phyloP scores from a whole-genome alignment of 2,797 vertebrate species.

The Aplochiton taeniatus region DNA sequence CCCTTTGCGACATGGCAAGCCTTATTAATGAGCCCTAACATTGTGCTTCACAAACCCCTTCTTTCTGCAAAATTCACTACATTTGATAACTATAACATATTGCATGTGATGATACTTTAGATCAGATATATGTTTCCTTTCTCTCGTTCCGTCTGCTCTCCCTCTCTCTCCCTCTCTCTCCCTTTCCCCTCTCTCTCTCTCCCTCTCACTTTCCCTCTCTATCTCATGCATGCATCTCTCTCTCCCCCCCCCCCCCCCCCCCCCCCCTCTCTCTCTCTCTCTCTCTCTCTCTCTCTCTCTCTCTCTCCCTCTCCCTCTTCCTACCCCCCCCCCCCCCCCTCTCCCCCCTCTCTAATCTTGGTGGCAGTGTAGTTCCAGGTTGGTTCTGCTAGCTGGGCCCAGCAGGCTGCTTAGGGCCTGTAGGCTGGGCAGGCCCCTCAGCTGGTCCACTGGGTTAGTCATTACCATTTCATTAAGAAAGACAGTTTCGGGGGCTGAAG shows the following conservation, averaged over 20 bases:
- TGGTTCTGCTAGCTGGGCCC: conserved; percentile 73
- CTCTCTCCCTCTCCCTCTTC: conserved; percentile 22
- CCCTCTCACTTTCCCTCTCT: not conserved
- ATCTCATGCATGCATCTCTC: conserved; percentile 1
- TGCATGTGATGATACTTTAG: not conserved
- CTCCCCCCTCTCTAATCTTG: conserved; percentile 62
- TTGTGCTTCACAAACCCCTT: conserved; percentile 60
- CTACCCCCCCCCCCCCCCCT: conserved; percentile 26
- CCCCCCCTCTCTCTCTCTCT: no score
- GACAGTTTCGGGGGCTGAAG: conserved; percentile 80
- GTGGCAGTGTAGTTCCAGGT: conserved; percentile 67
- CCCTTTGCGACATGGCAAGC: conserved; percentile 49
- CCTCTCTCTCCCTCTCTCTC: not conserved
- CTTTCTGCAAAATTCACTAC: conserved; percentile 56
- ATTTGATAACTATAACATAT: conserved; percentile 69
- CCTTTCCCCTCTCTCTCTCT: conserved; percentile 10
- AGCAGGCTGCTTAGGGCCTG: conserved; percentile 43
- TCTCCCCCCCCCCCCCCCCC: conserved; percentile 5
- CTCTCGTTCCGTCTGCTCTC: conserved; percentile 19
- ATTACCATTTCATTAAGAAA: conserved; percentile 83
- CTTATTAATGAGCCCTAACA: conserved; percentile 73
- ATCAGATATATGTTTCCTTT: conserved; percentile 26
- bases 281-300: conserved; percentile 13
- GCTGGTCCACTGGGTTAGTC: conserved; percentile 81
- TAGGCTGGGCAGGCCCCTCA: conserved; percentile 67